These are phyloP conservation scores for Melieria picta DNA, from an alignment of 2,888 invertebrate genomes.

Conservation along the genomic window DNA sequence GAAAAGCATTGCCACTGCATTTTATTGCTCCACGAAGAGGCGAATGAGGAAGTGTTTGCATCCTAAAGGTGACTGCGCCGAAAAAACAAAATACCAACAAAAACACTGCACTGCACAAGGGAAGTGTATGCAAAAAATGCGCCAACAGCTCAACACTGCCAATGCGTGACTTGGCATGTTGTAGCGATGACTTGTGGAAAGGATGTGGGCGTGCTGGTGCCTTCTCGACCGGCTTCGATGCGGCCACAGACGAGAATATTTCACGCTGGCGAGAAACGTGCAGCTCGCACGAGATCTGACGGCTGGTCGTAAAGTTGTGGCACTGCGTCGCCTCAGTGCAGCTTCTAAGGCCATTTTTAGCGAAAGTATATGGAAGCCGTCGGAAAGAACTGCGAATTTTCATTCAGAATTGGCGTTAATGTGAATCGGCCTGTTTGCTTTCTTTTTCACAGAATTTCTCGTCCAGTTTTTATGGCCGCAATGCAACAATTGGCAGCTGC, in stretches of 20 bases:
- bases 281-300: no score
- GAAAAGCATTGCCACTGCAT: no score
- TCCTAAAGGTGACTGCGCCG: no score
- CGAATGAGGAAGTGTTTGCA: no score
- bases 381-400: neutral
- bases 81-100: no score
- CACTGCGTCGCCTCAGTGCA: no score
- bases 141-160: no score
- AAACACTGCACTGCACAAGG: no score
- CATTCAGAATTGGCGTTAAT: neutral
- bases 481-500: constrained; percentile 14
- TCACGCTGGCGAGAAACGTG: no score
- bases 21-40: no score
- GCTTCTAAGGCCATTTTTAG: neutral
- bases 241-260: neutral
- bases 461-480: neutral
- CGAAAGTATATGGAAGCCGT: neutral
- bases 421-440: neutral
- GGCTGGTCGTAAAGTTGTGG: no score
- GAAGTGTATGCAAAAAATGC: neutral
- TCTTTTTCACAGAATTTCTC: neutral
- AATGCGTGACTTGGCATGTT: no score
- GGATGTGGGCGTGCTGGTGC: constrained; percentile 28
- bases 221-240: constrained; percentile 2
- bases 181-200: constrained; percentile 9